Evolutionary conservation across 2,888 invertebrate species (phyloP), one percentile per base, ranked within the genome.

Genomic region (Drosophila austrosaltans): DNA sequence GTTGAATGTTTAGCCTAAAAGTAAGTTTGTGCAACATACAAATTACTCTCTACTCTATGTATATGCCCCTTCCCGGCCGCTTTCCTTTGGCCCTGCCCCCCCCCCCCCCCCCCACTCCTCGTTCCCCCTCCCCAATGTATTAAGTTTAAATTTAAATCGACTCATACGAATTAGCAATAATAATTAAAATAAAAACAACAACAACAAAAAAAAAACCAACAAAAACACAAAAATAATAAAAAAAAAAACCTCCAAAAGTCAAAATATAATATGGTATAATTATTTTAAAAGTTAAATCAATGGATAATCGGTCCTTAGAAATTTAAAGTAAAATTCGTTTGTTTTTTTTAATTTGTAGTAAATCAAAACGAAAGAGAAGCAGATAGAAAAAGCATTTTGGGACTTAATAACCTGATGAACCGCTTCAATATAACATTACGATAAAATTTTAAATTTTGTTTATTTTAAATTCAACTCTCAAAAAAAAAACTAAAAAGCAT

Each of bases 111-210:
- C 36, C 36, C 22, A 22, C 48, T 48, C 48, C 48, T 25, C 48
- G 25, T 48, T 48, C 22, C 25, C 48, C 10, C 25, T 1, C 22
- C 48, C 10, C 25, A 3, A 39, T 75, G 81, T 89, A 76, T 87
- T 85, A 89, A 88, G 88, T 79, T 82, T 88, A 80, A 81, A 73
- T 75, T 76, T 81, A 83, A 83, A 22, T 48, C 71, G 79, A 86
- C 81, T 83, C 87, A 76, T 89, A 89, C 85, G 87, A 79, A 87
- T 73, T 89, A 85, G 89, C 73, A 71, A 66, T 84, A 82, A 87
- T 77, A 77, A 71, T 72, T 86, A 80, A 80, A 75, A 63, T 54
- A 44, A 76, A 78, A 40, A 39, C 7, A 1, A 22, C 22, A 22
- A 8, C 22, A 48, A 22, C 10, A 10, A 48, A 48, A 6, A 44